These are phyloP conservation scores for Frieseomelitta varia DNA, from an alignment of 1,140 invertebrate genomes.

Conservation along the genomic window DNA sequence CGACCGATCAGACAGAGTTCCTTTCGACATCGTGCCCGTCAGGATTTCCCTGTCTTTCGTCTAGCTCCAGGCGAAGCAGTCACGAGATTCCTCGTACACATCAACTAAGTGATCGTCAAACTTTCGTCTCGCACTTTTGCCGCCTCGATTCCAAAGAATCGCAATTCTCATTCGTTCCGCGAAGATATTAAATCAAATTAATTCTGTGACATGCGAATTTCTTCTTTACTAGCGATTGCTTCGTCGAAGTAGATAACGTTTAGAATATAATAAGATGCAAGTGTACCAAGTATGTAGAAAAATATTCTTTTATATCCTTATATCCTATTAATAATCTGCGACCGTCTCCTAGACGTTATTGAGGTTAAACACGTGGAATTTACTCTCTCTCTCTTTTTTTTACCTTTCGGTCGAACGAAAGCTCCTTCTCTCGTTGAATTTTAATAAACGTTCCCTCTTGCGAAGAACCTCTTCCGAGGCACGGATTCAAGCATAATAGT, in stretches of 20 bases:
- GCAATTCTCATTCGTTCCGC: neutral
- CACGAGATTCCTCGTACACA: neutral
- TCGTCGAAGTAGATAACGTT: too few relatives aligned
- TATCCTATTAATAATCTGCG: too few relatives aligned
- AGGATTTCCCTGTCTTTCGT: neutral
- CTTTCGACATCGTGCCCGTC: neutral
- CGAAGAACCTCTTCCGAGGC: too few relatives aligned
- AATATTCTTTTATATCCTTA: too few relatives aligned
- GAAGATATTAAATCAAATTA: neutral
- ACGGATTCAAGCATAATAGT: neutral
- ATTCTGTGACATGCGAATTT: too few relatives aligned
- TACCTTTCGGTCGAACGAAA: neutral
- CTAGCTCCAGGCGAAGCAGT: constrained; percentile 1
- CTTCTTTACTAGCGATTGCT: too few relatives aligned
- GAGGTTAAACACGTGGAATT: neutral
- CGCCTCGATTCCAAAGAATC: neutral
- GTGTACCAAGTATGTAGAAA: too few relatives aligned
- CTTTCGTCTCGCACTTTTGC: neutral
- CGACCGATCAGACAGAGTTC: neutral
- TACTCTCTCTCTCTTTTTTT: neutral
- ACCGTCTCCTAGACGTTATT: too few relatives aligned
- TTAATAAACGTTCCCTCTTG: neutral
- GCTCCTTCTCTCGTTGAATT: neutral
- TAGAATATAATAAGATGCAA: too few relatives aligned
- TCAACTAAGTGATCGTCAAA: constrained; percentile 28